Base-by-base conservation (phyloP, 2,113 vertebrate species). In the Bostrychus sinensis region DNA sequence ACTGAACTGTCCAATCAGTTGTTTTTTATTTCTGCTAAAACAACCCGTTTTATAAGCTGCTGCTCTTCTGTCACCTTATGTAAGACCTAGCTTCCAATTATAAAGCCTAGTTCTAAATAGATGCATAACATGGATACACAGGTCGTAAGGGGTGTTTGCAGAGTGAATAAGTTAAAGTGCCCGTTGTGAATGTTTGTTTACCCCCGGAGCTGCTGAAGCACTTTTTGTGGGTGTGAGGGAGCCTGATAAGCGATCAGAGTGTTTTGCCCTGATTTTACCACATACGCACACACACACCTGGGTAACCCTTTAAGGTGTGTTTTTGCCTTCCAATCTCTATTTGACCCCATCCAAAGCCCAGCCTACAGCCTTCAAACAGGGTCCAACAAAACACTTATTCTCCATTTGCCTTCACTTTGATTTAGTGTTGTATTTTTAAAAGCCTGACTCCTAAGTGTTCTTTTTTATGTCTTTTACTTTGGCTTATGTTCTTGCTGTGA, bases 121-220 rank as follows among this genome's bases (percentile, higher is more conserved):
- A 48, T 59, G 56, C 68, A 63, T 12, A 37, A 37, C 5, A 22
- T 7, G 70, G 65, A 54, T 26, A 46, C 62, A 58, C 68, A 50
- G 66, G 62, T 73, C n/a, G 26, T 32, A 7, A 16, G 30, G 23
- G 28, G 39, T 68, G 70, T 86, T 72, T 78, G 71, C 77, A 58
- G 59, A 78, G 67, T 48, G 69, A 67, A 81, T 54, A 64, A 41
- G 62, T 78, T 81, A 45, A 84, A 83, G 76, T 85, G 78, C 72
- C 83, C 57, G 62, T 83, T 83, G 51, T 80, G 82, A 88, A 88
- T 88, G 80, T 89, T 83, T 87, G 75, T 85, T 87, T 83, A 82
- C 72, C 80, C 86, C 81, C 20, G 23, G 45, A 86, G 79, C 83
- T 84, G 76, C 81, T 81, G 2, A 83, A 88, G 87, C 87, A 88